Conservation (phyloP, 2,797 vertebrate genomes). For the Tokudaia tokunoshimensis region DNA sequence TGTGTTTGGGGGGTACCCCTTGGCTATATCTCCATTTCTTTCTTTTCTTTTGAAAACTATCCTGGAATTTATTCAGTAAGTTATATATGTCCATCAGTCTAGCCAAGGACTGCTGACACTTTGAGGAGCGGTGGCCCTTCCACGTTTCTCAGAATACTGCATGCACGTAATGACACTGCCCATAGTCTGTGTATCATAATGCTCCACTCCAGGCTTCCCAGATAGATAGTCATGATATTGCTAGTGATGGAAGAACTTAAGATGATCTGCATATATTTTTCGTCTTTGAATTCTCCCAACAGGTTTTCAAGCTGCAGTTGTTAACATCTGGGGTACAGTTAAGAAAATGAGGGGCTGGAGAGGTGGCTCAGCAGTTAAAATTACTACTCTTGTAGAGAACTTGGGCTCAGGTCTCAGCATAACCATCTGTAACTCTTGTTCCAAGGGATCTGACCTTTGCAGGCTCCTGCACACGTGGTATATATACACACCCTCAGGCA, state of each 20-base stretch:
- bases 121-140: background rate
- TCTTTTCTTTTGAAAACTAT: conserved; percentile 57
- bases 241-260: conserved; percentile 35
- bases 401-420: background rate
- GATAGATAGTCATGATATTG: background rate
- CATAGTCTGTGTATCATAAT: background rate
- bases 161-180: background rate
- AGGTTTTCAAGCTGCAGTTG: background rate
- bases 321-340: background rate
- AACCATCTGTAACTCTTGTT: background rate
- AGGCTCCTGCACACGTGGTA: background rate
- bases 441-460: background rate
- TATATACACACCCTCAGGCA: background rate
- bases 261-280: background rate
- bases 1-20: background rate
- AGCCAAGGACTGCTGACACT: background rate
- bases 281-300: background rate
- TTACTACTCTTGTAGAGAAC: background rate
- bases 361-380: background rate
- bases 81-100: conserved; percentile 14
- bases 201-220: background rate
- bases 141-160: background rate
- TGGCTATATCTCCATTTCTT: background rate
- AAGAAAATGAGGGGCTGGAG: background rate
- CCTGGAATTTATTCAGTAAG: conserved; percentile 49